Percentiles rank a stretch among this genome's conserved stretches.
These are phyloP conservation scores for Anomalospiza imberbis DNA, from an alignment of 2,797 vertebrate species.

Conservation along the genomic window DNA sequence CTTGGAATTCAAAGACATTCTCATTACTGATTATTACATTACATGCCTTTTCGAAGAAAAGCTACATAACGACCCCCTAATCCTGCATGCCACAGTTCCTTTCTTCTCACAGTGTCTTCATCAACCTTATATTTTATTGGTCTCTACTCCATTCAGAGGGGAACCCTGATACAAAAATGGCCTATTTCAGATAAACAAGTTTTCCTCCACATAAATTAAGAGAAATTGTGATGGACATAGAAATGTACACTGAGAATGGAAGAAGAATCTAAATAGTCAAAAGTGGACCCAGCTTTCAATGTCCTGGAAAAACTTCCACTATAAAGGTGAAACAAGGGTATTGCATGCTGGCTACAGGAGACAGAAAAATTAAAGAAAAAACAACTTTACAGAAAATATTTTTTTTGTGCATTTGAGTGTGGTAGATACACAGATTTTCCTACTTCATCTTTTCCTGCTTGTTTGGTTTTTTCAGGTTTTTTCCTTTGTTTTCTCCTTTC, in stretches of 20 bases:
- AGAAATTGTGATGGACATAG: neutral
- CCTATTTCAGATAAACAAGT: neutral
- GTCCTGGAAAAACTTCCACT: neutral
- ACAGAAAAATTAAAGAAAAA: neutral
- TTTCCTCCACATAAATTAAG: neutral
- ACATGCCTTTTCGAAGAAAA: neutral
- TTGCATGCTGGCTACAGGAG: neutral
- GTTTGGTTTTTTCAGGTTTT: accelerated
- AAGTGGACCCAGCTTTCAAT: neutral
- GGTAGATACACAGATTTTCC: neutral
- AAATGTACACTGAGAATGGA: neutral
- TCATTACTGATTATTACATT: neutral
- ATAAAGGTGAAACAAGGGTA: neutral
- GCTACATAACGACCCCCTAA: accelerated
- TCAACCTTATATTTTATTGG: neutral
- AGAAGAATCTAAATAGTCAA: neutral
- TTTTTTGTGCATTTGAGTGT: neutral
- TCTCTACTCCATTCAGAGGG: neutral
- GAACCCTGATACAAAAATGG: neutral
- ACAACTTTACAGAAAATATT: neutral
- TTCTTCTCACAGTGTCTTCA: neutral
- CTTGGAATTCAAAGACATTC: neutral
- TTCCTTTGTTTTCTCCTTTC: neutral
- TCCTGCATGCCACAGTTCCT: neutral
- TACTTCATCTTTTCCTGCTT: neutral